Base-by-base conservation (phyloP, 2,888 invertebrate genomes). In the Harpalus rubripes region DNA sequence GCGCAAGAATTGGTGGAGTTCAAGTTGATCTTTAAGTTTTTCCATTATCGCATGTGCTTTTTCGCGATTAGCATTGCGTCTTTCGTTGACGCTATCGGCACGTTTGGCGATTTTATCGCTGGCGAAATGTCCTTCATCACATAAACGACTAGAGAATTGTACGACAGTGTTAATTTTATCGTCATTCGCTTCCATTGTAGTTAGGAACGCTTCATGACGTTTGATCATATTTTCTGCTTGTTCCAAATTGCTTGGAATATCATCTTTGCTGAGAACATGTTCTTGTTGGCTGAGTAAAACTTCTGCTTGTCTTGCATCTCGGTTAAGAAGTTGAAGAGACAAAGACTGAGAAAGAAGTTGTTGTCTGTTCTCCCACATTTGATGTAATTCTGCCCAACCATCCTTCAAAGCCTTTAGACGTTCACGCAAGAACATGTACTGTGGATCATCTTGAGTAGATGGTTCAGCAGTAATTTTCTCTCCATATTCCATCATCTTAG, bases 281-380 rank as follows among this genome's bases (percentile, higher is more conserved):
- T 99, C 99, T 92, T 99, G 99, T 92, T 99, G 99, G 78, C 98
- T 97, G 74, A 99, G 94, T 88, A 99, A 93, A 85, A 99, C 99
- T 91, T 99, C 99, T 0, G 98, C 98, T 92, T 99, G 99, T 84
- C 98, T 94, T 15, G 98, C 98, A 91, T 99, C 99, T 2, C 99
- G 94, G 91, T 99, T 96, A 93, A 99, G 96, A 91, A 99, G 95
- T 91, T 98, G 98, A 88, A 98, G 94, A 91, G 99, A 98, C 88
- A 99, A 94, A 88, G 97, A 98, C 92, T 99, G 98, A 0, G 98
- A 96, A 22, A 99, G 93, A 87, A 99, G 92, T 88, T 98, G 96
- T 90, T 99, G 99, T 44, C 99, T 92, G 92, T 99, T 99, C 91
- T 98, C 99, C 99, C 99, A 99, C 99, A 99, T 99, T 92, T 99